Evolutionary conservation across 2,888 invertebrate genomes (phyloP), one percentile per base, ranked within the genome.

Genomic region (Pyrocoelia pectoralis): DNA sequence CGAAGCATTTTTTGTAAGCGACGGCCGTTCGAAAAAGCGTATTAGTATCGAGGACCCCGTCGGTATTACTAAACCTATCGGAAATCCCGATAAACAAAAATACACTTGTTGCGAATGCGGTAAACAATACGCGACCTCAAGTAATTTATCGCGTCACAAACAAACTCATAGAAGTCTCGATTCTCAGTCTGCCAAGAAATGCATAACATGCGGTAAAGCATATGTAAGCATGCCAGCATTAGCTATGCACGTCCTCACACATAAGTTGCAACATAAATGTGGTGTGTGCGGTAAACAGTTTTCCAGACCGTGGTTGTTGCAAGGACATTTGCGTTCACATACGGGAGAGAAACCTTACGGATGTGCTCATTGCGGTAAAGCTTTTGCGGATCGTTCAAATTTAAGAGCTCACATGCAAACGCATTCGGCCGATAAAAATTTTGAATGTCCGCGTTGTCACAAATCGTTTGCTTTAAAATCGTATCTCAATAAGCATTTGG

Each of bases 181-280:
- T 84, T 95, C 95, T 18, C 91, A 93, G 75, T 89, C 94, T 65
- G 97, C 97, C 51, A 96, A 96, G 82, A 93, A 94, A 76, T 98
- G 97, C 81, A 92, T 92, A 72, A 94, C 95, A 70, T 98, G 97
- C 82, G 94, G 94, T 70, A 96, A 97, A 81, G 94, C 95, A 1
- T 98, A 98, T 83, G 97, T 98, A 50, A 94, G 94, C 69, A 98
- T 98, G 97, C 97, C 97, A 0, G 97, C 97, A 0, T 85, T 97
- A 60, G 95, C 97, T 43, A 97, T 94, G 92, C 95, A 94, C 80
- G 90, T 95, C 67, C 86, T 93, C 41, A 97, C 95, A 49, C 97
- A 98, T 84, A 95, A 95, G 78, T 86, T 97, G 75, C 90, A 90
- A 18, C 97, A 97, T 84, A 91, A 92, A 72, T 98, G 98, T 80